Evolutionary conservation across 1,140 invertebrate species (phyloP).

Genomic region (Drosophila willistoni): DNA sequence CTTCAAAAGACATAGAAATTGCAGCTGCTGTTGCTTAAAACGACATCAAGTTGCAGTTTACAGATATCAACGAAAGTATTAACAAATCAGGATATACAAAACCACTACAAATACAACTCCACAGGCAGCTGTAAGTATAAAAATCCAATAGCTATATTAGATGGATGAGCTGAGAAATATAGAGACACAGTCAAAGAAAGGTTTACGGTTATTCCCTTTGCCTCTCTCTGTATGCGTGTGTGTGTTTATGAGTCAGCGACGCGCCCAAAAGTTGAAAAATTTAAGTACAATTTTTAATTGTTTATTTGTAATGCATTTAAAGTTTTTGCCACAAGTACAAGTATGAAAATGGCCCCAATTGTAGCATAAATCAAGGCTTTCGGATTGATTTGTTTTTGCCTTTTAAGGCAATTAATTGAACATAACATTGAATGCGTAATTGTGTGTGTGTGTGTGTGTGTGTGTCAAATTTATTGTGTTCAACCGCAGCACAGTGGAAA

Average conservation of each 20-base stretch:
- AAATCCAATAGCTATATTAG: not conserved
- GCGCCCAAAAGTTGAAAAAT: conserved; percentile 40
- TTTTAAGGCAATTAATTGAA: conserved; percentile 54
- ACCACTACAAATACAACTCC: not conserved
- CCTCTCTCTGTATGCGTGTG: conserved; percentile 13
- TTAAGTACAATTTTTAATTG: conserved; percentile 16
- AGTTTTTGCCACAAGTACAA: conserved; percentile 12
- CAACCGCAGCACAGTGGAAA: conserved; percentile 31
- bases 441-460: not conserved
- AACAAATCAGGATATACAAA: conserved; percentile 21
- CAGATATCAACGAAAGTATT: conserved; percentile 35
- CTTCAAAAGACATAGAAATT: conserved; percentile 36
- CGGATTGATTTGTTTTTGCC: conserved; percentile 33
- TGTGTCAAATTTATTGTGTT: conserved; percentile 42
- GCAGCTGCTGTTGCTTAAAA: conserved; percentile 24
- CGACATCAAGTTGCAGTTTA: conserved; percentile 25
- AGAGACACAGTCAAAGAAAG: not conserved
- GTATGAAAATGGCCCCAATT: conserved; percentile 12
- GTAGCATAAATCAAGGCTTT: conserved; percentile 4
- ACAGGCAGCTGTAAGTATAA: conserved; percentile 48
- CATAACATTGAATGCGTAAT: not conserved
- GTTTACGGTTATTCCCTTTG: conserved; percentile 4
- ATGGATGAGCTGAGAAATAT: not conserved
- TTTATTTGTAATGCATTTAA: conserved; percentile 14
- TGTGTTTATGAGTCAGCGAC: conserved; percentile 51